Conservation (phyloP, 2,888 invertebrate genomes). For the Pteria penguin region DNA sequence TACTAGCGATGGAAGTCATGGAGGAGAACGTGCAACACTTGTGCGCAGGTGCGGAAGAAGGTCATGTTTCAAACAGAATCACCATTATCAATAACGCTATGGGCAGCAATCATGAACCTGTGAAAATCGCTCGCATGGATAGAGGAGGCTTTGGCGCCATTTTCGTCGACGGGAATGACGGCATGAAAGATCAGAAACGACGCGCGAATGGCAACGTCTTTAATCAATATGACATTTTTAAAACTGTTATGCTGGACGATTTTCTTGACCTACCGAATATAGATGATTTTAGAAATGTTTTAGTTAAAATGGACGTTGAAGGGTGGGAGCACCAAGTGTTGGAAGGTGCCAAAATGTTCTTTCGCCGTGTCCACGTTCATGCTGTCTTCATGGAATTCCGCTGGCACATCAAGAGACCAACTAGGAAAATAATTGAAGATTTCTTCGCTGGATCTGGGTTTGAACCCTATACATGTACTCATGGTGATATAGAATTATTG, state of each 20-base stretch:
- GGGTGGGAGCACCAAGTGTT: constrained; percentile 13
- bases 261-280: background rate
- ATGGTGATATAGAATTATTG: too few species aligned
- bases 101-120: background rate
- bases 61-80: background rate
- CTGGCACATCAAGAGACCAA: too few species aligned
- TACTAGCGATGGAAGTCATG: constrained; percentile 8
- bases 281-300: background rate
- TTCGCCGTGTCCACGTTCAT: background rate
- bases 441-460: too few species aligned
- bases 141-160: constrained; percentile 12
- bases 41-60: constrained; percentile 1
- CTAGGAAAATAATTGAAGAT: too few species aligned
- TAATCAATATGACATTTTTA: background rate
- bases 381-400: constrained; percentile 20
- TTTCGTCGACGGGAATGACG: constrained; percentile 15
- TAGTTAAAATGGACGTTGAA: constrained; percentile 17
- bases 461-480: too few species aligned
- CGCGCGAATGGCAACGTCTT: too few species aligned
- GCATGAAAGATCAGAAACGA: background rate
- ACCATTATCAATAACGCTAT: constrained; percentile 17
- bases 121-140: constrained; percentile 3
- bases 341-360: constrained; percentile 9
- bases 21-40: constrained; percentile 1
- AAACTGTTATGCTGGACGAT: background rate